Conservation (phyloP, 2,113 vertebrate species). For the Emberiza fucata region DNA sequence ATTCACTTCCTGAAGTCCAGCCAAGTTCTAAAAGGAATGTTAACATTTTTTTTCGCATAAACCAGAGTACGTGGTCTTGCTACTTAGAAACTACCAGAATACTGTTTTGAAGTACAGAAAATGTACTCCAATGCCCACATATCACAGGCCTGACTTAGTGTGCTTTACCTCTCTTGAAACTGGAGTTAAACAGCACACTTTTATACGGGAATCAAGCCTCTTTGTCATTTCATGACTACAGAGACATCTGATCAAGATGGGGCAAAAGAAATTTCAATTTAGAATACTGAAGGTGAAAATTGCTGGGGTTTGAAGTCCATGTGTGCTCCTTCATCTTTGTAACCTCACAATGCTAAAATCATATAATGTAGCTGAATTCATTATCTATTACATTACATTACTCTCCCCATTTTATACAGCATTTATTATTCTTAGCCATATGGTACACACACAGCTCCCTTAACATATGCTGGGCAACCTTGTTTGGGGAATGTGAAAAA, state of each 20-base stretch:
- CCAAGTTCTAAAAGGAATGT: not conserved
- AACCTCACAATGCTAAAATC: not conserved
- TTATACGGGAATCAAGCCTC: not conserved
- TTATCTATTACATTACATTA: slow-evolving; percentile 23
- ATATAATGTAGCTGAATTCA: not conserved
- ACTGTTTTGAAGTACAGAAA: not conserved
- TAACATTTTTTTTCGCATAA: not conserved
- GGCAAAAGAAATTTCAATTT: not conserved
- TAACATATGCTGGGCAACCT: not conserved
- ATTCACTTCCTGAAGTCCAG: not conserved
- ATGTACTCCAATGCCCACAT: not conserved
- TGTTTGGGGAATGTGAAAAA: slow-evolving; percentile 14
- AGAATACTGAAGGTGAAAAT: not conserved
- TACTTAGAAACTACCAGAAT: not conserved
- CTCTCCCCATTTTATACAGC: not conserved
- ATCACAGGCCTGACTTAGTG: not conserved
- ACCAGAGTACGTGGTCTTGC: not conserved
- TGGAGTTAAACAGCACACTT: not conserved
- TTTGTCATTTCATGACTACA: not conserved
- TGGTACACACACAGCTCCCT: not conserved
- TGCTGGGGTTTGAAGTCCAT: not conserved
- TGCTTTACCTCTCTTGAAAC: not conserved
- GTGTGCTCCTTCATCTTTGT: not conserved
- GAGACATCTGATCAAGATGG: not conserved
- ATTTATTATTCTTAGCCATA: not conserved